phyloP scores from a whole-genome alignment of 2,113 vertebrate genomes.

The Cheilinus undulatus region DNA sequence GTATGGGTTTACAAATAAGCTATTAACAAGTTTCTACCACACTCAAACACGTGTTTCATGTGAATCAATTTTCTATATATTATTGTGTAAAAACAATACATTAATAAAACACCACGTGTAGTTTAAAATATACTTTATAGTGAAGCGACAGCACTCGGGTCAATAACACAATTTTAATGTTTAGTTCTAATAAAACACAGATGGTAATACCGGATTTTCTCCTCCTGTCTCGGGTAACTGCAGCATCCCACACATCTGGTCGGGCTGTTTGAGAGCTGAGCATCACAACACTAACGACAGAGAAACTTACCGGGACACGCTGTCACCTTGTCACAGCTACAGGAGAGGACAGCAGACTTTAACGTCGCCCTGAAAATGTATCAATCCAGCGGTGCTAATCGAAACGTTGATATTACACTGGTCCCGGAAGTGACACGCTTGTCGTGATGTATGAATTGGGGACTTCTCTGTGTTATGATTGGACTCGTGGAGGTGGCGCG shows the following conservation, averaged over 20 bases:
- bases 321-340: background rate
- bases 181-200: background rate
- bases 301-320: conserved; percentile 43
- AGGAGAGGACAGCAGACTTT: background rate
- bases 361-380: background rate
- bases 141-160: too few relatives aligned
- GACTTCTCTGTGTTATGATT: conserved; percentile 70
- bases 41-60: too few relatives aligned
- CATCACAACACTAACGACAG: background rate
- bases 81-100: too few relatives aligned
- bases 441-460: conserved; percentile 21
- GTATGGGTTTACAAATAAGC: too few relatives aligned
- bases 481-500: conserved; percentile 81
- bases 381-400: conserved; percentile 3
- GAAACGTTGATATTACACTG: background rate
- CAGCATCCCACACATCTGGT: conserved; percentile 40
- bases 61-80: too few relatives aligned
- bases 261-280: background rate
- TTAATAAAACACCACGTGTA: too few relatives aligned
- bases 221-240: background rate
- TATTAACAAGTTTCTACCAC: too few relatives aligned
- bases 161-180: too few relatives aligned
- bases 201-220: background rate
- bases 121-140: too few relatives aligned
- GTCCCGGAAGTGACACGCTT: conserved; percentile 58